These are phyloP conservation scores for Anthophora plumipes DNA, from an alignment of 2,888 invertebrate genomes.

Conservation along the genomic window DNA sequence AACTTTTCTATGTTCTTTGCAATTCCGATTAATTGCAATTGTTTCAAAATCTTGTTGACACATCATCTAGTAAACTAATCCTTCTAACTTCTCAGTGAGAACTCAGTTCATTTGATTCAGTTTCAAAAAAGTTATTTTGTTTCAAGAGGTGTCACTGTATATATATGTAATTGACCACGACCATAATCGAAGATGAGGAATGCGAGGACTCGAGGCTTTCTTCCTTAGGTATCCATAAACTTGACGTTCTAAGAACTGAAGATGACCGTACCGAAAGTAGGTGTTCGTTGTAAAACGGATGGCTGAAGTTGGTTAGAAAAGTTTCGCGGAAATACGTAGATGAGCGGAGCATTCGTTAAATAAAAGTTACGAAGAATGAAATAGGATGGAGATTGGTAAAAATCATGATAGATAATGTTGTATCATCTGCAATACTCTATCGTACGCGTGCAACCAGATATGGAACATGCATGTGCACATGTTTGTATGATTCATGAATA, in stretches of 20 bases:
- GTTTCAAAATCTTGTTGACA: too few species aligned
- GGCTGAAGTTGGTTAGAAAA: neutral
- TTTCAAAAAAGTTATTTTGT: too few species aligned
- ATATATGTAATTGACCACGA: neutral
- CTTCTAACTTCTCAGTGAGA: too few species aligned
- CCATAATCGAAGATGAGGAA: conserved; percentile 30
- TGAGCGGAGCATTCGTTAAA: too few species aligned
- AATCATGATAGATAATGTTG: neutral
- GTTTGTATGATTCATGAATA: conserved; percentile 21
- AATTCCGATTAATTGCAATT: too few species aligned
- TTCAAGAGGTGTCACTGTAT: too few species aligned
- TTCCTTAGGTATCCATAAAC: conserved; percentile 26
- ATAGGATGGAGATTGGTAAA: neutral
- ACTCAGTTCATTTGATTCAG: too few species aligned
- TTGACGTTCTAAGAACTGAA: conserved; percentile 26
- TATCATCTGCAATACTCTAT: neutral
- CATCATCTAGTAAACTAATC: too few species aligned
- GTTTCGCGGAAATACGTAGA: neutral
- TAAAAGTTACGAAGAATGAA: neutral
- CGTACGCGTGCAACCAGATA: conserved; percentile 11
- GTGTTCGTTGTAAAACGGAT: conserved; percentile 12
- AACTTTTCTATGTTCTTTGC: too few species aligned
- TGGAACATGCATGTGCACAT: too few species aligned
- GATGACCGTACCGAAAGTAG: neutral
- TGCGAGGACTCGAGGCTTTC: conserved; percentile 23